A percentile compares a stretch with the other conserved stretches of the same genome.
Evolutionary conservation across 1,140 invertebrate species (phyloP).

Genomic region (Solenopsis fugax): DNA sequence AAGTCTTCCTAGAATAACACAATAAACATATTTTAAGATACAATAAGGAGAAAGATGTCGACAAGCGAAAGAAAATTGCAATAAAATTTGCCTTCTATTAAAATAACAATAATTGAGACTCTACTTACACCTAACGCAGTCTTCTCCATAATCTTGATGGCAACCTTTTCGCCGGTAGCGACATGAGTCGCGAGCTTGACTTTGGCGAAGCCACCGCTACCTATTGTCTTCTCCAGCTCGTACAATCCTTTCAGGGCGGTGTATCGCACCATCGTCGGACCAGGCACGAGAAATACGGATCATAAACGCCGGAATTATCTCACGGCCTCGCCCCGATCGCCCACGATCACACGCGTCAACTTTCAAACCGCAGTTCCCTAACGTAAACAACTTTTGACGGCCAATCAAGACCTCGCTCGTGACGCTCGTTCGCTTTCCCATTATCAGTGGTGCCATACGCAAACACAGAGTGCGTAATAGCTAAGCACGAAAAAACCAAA

Average conservation of each 20-base stretch:
- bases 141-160: conserved; percentile 96
- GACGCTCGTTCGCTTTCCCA: background rate
- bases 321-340: conserved; percentile 1
- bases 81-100: background rate
- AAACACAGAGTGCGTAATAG: background rate
- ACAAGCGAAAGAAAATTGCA: background rate
- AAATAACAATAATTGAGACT: conserved; percentile 24
- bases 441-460: conserved; percentile 39
- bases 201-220: conserved; percentile 93
- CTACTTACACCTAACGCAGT: conserved; percentile 89
- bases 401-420: conserved; percentile 55
- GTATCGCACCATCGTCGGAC: conserved; percentile 85
- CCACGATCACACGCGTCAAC: conserved; percentile 46
- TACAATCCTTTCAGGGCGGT: conserved; percentile 89
- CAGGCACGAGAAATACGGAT: no score
- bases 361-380: conserved; percentile 67
- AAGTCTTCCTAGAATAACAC: conserved; percentile 90
- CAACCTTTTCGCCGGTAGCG: conserved; percentile 93
- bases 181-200: conserved; percentile 93
- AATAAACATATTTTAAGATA: background rate
- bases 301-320: background rate
- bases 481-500: background rate
- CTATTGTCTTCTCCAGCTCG: conserved; percentile 91
- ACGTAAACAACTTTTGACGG: conserved; percentile 72
- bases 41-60: background rate